These are phyloP conservation scores for Porphyrio hochstetteri DNA, from an alignment of 2,113 vertebrate genomes.

Conservation along the genomic window DNA sequence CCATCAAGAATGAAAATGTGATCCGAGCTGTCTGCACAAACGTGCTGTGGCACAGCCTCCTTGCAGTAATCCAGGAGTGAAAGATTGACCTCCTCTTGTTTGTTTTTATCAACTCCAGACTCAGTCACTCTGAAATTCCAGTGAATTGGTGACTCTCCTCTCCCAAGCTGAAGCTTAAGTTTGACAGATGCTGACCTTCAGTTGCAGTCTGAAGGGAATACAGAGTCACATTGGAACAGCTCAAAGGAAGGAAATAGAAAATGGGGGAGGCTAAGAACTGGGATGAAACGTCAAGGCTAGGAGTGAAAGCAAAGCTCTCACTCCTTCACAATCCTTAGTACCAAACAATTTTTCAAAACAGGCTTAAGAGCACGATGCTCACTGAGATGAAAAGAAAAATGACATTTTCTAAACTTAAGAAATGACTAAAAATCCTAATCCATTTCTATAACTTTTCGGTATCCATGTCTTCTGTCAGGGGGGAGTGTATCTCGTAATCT, in stretches of 20 bases:
- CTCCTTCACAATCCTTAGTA: not conserved
- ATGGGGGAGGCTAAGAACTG: not conserved
- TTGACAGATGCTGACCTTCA: not conserved
- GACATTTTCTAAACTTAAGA: not conserved
- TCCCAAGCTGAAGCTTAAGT: not conserved
- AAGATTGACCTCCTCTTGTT: not conserved
- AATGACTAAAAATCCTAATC: not conserved
- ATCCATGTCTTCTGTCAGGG: not conserved
- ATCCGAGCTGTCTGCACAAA: not conserved
- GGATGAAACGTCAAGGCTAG: not conserved
- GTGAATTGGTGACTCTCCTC: not conserved
- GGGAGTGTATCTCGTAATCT: not conserved
- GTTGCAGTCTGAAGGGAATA: not conserved
- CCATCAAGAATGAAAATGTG: constrained; percentile 19
- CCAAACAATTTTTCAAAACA: not conserved
- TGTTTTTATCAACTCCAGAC: not conserved
- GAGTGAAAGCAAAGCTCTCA: not conserved
- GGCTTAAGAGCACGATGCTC: not conserved
- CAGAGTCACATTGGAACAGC: not conserved
- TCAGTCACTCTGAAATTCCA: constrained; percentile 14
- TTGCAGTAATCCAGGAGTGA: not conserved
- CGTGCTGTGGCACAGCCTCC: not conserved
- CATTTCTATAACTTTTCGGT: not conserved
- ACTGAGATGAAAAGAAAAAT: not conserved
- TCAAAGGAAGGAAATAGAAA: not conserved